Conservation (phyloP, 2,797 vertebrate species). For the Pogonophryne albipinna region DNA sequence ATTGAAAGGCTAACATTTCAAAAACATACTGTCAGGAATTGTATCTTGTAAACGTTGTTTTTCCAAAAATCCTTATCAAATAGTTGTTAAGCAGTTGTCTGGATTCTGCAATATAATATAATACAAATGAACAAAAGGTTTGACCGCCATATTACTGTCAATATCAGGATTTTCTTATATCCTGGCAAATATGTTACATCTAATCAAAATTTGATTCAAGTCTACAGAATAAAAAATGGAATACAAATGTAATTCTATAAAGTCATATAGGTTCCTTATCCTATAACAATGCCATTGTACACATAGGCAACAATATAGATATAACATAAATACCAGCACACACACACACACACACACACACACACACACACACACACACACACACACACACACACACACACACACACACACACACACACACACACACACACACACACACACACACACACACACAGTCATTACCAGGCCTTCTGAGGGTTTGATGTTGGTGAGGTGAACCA, state of each 20-base stretch:
- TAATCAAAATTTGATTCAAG: not conserved
- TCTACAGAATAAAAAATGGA: not conserved
- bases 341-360: not conserved
- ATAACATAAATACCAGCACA: not conserved
- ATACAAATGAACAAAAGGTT: not conserved
- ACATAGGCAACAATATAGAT: not conserved
- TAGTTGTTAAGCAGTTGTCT: not conserved
- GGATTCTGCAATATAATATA: not conserved
- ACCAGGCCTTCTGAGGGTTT: conserved; percentile 96
- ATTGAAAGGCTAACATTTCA: conserved; percentile 1
- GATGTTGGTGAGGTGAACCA: conserved; percentile 95
- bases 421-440: not conserved
- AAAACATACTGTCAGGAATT: not conserved
- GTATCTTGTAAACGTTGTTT: conserved; percentile 1
- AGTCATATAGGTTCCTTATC: not conserved
- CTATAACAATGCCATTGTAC: not conserved
- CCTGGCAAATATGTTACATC: not conserved
- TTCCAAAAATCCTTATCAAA: not conserved
- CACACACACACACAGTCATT: conserved; percentile 63
- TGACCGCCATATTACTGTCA: not conserved
- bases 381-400: too few species aligned
- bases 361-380: conserved; percentile 7
- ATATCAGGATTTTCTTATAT: not conserved
- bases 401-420: too few species aligned
- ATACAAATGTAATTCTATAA: not conserved